These are phyloP conservation scores for Chroicocephalus ridibundus DNA, from an alignment of 2,113 vertebrate genomes.

Conservation along the genomic window DNA sequence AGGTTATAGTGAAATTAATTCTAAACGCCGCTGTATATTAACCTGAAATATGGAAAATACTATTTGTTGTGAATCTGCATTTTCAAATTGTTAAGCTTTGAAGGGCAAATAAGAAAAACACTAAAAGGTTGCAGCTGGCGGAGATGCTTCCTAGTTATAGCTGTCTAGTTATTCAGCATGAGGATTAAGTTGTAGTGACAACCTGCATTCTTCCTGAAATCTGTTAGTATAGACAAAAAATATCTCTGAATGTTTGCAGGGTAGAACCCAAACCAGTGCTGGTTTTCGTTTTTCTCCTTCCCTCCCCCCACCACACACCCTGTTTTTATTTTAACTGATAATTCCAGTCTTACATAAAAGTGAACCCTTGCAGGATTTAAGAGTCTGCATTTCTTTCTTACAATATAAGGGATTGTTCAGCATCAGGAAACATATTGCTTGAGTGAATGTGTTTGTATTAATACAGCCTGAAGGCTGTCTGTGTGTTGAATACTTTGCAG, in stretches of 20 bases:
- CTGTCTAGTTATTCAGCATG: neutral
- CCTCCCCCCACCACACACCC: fast-evolving
- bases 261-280: neutral
- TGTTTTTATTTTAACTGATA: neutral
- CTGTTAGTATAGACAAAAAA: neutral
- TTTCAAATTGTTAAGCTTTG: neutral
- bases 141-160: neutral
- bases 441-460: neutral
- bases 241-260: neutral
- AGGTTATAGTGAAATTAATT: neutral
- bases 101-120: neutral
- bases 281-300: neutral
- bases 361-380: neutral
- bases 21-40: neutral
- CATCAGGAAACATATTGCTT: neutral
- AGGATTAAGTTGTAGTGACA: neutral
- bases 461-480: neutral
- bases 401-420: neutral
- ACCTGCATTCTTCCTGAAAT: neutral
- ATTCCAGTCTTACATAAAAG: neutral
- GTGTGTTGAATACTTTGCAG: neutral
- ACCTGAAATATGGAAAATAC: neutral
- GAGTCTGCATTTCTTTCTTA: neutral
- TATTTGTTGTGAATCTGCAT: neutral
- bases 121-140: neutral